Conservation (phyloP, 2,113 vertebrate genomes). For the Myotis davidii region DNA sequence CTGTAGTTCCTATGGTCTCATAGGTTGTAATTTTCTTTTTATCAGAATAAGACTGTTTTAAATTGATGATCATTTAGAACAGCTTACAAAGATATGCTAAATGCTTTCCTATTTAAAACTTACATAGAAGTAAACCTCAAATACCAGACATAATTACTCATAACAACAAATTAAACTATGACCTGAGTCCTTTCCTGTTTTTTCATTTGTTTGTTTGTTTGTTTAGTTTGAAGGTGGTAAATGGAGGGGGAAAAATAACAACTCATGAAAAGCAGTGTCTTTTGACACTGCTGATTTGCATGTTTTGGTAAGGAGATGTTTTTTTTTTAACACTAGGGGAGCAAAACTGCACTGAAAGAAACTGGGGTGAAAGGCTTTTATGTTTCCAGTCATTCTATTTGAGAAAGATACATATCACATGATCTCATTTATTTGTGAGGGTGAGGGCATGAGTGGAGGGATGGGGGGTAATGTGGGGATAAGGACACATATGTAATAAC, state of each 20-base stretch:
- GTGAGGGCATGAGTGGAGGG: too few species aligned
- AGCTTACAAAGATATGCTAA: conserved; percentile 90
- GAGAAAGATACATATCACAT: too few species aligned
- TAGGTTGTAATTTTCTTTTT: conserved; percentile 82
- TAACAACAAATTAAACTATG: conserved; percentile 92
- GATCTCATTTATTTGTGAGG: too few species aligned
- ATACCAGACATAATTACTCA: conserved; percentile 88
- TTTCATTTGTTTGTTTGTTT: conserved; percentile 80
- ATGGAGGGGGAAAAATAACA: neutral
- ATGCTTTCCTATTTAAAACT: conserved; percentile 89
- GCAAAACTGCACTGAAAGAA: neutral
- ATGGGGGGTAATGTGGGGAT: too few species aligned
- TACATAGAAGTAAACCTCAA: conserved; percentile 85
- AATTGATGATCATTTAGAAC: conserved; percentile 87
- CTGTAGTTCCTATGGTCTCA: conserved; percentile 75
- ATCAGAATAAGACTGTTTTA: conserved; percentile 79
- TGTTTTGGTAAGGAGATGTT: conserved; percentile 60
- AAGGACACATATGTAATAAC: too few species aligned
- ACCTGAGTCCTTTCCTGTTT: conserved; percentile 86
- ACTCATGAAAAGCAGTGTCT: conserved; percentile 69
- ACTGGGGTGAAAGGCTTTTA: neutral
- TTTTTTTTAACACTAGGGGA: neutral
- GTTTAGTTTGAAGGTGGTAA: conserved; percentile 79
- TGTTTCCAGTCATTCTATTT: neutral
- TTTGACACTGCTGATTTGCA: conserved; percentile 75